Base-by-base conservation (phyloP, 92 coral and sea anemone species). In the Paramuricea clavata region DNA sequence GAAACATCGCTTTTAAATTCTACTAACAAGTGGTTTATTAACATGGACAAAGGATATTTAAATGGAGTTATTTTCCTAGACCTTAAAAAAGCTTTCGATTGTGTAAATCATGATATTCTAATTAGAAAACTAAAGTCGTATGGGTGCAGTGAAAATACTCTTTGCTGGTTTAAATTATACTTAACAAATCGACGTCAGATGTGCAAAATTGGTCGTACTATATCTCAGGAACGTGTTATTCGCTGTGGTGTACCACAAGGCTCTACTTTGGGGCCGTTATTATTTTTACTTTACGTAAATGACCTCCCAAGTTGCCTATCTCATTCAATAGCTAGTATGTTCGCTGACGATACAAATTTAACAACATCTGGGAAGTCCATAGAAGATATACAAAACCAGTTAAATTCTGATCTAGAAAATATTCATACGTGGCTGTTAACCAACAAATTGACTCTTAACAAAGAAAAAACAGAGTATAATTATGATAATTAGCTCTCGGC, bases 401-500 rank as follows among this genome's bases (percentile, higher is more conserved):
- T 72, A 72, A 72, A 72, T 41, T 6, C 15, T 33, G 78, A 72
- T 13, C 15, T 72, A 30, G 44, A 67, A 30, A 67, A 30, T 19
- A 25, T 67, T 27, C 74, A 67, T 16, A 67, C 4, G 6, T 67
- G 35, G 35, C 11, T 67, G 23, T 15, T 67, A 15, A 12, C 74
- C 44, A 67, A 67, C 23, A 67, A 67, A 35, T 30, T 67, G 41
- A 67, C 74, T 30, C 36, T 67, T 67, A 67, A 61, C 17, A 30
- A 23, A 8, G 44, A 34, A 12, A 69, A 69, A 69, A 69, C 76
- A 69, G 76, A 69, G 15, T 69, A 69, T 28, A n/a, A n/a, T n/a
- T n/a, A 28, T 69, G 76, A 28, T 69, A n/a, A 34, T 69, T 11
- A 28, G 76, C 76, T 28, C 76, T 28, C 36, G 76, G n/a, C 76